phyloP scores from a whole-genome alignment of 2,888 invertebrate genomes.

The Smittia sp. region DNA sequence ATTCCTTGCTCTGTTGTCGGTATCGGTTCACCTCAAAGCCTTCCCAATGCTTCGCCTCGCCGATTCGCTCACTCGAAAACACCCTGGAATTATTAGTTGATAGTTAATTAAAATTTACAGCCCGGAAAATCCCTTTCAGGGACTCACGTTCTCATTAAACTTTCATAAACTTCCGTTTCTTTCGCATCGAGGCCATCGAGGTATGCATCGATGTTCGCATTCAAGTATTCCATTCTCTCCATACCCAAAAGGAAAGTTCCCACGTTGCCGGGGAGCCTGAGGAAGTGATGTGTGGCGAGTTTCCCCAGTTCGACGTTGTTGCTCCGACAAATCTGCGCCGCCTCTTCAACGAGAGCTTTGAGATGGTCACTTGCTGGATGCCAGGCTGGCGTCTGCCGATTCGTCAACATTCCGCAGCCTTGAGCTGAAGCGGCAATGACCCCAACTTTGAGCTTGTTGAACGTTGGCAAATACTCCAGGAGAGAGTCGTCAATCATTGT shows the following conservation, averaged over 20 bases:
- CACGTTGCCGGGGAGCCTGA: slow-evolving; percentile 47
- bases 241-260: slow-evolving; percentile 36
- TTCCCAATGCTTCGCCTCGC: slow-evolving; percentile 26
- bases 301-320: slow-evolving; percentile 50
- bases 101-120: slow-evolving; percentile 4
- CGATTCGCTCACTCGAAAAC: background rate
- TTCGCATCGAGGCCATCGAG: slow-evolving; percentile 63
- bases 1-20: slow-evolving; percentile 29
- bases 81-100: background rate
- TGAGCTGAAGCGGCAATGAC: slow-evolving; percentile 60
- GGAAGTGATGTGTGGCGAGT: slow-evolving; percentile 51
- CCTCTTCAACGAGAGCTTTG: slow-evolving; percentile 51
- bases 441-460: slow-evolving; percentile 58
- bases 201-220: slow-evolving; percentile 63
- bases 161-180: slow-evolving; percentile 62
- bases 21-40: slow-evolving; percentile 32
- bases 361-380: slow-evolving; percentile 56
- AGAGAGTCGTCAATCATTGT: slow-evolving; percentile 61
- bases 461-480: slow-evolving; percentile 57
- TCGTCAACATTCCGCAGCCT: slow-evolving; percentile 60
- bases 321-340: slow-evolving; percentile 51
- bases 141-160: slow-evolving; percentile 63
- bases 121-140: background rate
- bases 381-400: slow-evolving; percentile 56
- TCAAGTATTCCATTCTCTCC: slow-evolving; percentile 49